Evolutionary conservation across 2,888 invertebrate species (phyloP), one percentile per base, ranked within the genome.

Genomic region (Standfussiana lucernea): DNA sequence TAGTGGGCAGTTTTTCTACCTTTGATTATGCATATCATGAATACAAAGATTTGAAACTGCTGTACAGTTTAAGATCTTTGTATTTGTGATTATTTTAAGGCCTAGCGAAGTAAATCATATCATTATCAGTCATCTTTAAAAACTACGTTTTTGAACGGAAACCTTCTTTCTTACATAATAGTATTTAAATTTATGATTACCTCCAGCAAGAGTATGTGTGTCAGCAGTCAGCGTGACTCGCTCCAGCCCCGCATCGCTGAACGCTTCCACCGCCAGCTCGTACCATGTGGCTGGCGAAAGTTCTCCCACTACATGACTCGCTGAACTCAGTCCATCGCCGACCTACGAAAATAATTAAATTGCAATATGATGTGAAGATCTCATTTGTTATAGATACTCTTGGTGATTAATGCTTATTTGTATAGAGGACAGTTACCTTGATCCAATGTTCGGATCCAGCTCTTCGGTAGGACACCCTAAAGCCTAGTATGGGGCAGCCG

Each of bases 401-500:
- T 40, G n/a, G 4, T 64, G 15, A 64, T 40, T 15, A 5, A 40
- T 18, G n/a, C 18, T 64, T 40, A 64, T 35, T 35, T 61, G 10
- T 21, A 35, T 35, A 6, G 42, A 66, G 8, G 18, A 45, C 18
- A 32, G 21, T 35, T 79, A 96, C 96, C 92, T 96, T 96, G 68
- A 96, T 97, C 97, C 94, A 97, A 90, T 94, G 97, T 85, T 94
- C 95, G 28, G 95, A 97, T 92, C 90, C 97, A 70, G 97, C 95
- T 82, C 97, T 96, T 65, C 97, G 96, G 89, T 98, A 98, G 79
- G 98, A 98, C 40, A 98, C 97, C 15, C 97, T 97, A 91, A 98
- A 98, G 79, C 98, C 98, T 1, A 97, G 97, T 87, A 99, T 98
- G 0, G 98, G 98, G 92, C 99, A 99, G 61, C 98, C 98, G 1